These are phyloP conservation scores for Rhineura floridana DNA, from an alignment of 2,113 vertebrate genomes.

Conservation along the genomic window DNA sequence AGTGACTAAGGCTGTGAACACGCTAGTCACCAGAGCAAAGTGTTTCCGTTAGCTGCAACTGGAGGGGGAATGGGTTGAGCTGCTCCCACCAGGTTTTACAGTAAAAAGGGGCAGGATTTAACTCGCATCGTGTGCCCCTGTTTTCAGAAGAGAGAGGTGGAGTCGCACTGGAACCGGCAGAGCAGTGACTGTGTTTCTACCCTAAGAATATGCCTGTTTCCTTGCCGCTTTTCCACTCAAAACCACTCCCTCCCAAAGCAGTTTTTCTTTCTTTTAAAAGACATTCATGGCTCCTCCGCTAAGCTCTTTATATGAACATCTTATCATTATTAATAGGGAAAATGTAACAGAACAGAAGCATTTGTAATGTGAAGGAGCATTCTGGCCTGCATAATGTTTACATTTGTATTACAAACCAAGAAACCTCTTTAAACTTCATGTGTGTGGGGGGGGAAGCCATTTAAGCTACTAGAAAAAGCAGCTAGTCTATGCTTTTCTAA, in stretches of 20 bases:
- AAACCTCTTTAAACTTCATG: not conserved
- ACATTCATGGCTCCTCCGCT: not conserved
- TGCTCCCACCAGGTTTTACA: too few species aligned
- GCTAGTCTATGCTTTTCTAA: not conserved
- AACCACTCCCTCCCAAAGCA: too few species aligned
- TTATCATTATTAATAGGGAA: not conserved
- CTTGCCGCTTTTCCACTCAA: not conserved
- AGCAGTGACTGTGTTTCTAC: too few species aligned
- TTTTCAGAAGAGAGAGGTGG: too few species aligned
- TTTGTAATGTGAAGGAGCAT: not conserved
- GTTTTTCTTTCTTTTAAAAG: not conserved
- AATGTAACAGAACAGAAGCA: not conserved
- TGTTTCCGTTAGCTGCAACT: too few species aligned
- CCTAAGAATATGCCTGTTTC: not conserved
- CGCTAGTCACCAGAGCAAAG: too few species aligned
- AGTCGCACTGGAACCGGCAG: too few species aligned
- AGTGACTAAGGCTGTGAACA: too few species aligned
- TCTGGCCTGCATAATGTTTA: not conserved
- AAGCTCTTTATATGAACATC: not conserved
- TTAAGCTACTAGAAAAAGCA: not conserved
- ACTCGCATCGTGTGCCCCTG: too few species aligned
- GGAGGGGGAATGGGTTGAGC: too few species aligned
- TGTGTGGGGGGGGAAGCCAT: not conserved
- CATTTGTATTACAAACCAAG: not conserved
- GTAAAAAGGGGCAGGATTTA: too few species aligned